Evolutionary conservation across 2,888 invertebrate species (phyloP), one percentile per base, ranked within the genome.

Genomic region (Teinopalpus imperialis): DNA sequence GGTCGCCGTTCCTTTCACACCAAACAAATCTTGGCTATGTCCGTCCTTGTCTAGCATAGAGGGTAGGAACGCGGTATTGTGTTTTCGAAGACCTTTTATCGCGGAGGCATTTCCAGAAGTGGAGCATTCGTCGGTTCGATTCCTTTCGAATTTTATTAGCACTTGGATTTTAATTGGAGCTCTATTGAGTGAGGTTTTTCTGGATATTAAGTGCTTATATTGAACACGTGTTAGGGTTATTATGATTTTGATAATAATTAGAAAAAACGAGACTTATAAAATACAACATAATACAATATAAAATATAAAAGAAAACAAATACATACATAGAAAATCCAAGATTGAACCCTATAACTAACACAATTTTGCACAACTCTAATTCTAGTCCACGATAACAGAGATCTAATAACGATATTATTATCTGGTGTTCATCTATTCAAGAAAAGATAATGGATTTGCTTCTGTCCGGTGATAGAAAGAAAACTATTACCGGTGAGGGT

Each of bases 81-180:
- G 79, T 83, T 86, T 82, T 86, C 78, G 79, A 80, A 86, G 83
- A 85, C 85, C 85, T 86, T 87, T 87, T 85, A 86, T 81, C 86
- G 77, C 74, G 74, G 70, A 70, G 79, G 79, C 81, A 79, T 81
- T 85, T 81, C 79, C 77, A 77, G 77, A 78, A 73, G 71, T 71
- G 66, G 71, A 77, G 74, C 69, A 59, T 64, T 81, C 74, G 80
- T 64, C 75, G 75, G 81, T 81, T 83, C 80, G 79, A 80, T 81
- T 83, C 81, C 81, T 74, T 81, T 77, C 73, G 68, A 65, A 76
- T 81, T 86, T 86, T 85, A 86, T 83, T 86, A 77, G 85, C 75
- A 71, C 78, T 83, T 74, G 66, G 69, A 62, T 72, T 83, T 83
- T 85, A 83, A 86, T 86, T 85, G 82, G 81, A 72, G 72, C 74